A percentile compares a stretch with the other conserved stretches of the same genome.
Conservation (phyloP, 2,797 vertebrate species). For the Neosilurus hyrtlii region DNA sequence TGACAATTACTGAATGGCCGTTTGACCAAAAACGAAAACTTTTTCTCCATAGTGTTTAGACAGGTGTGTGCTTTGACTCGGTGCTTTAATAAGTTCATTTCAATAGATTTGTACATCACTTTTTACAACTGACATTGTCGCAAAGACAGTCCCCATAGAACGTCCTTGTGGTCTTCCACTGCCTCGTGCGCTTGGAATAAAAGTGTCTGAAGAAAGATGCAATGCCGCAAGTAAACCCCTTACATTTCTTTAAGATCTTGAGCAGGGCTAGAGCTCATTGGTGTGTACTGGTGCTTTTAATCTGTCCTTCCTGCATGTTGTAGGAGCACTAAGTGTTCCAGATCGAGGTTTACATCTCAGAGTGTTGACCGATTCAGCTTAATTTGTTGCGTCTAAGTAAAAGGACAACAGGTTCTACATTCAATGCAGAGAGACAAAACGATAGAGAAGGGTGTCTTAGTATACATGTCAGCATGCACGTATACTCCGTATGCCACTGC, state of each 20-base stretch:
- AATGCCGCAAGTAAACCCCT: background rate
- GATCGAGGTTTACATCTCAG: conserved; percentile 28
- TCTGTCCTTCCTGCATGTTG: background rate
- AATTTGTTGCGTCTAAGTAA: conserved; percentile 41
- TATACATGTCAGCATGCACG: background rate
- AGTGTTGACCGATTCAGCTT: conserved; percentile 9
- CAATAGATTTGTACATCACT: too few species aligned
- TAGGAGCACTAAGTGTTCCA: conserved; percentile 25
- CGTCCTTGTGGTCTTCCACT: too few species aligned
- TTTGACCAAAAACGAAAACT: background rate
- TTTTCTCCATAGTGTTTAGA: background rate
- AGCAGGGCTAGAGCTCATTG: background rate
- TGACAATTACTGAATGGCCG: background rate
- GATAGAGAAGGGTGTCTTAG: background rate
- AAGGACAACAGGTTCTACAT: conserved; percentile 46
- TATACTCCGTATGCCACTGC: background rate
- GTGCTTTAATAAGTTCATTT: background rate
- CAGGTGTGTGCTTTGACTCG: background rate
- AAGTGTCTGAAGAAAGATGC: background rate
- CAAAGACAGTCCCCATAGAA: too few species aligned
- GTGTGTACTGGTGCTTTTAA: background rate
- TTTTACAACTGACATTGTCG: too few species aligned
- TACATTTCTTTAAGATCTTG: background rate
- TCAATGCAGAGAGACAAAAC: conserved; percentile 5
- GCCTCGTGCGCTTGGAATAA: background rate